Conservation (phyloP, 2,113 vertebrate genomes). For the Philantomba maxwellii region DNA sequence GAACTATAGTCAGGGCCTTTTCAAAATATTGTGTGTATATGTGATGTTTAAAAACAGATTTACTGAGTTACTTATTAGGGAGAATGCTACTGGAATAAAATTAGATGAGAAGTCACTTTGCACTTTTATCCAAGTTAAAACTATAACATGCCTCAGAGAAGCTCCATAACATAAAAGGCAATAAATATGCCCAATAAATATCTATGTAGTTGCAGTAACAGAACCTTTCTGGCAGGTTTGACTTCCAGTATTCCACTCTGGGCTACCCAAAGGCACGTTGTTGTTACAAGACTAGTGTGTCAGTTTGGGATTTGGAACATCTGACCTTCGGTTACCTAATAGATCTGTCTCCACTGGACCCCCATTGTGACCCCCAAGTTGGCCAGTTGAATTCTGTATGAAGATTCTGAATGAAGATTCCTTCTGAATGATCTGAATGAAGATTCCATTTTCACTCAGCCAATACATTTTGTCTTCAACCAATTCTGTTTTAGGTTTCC, state of each 20-base stretch:
- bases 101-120: background rate
- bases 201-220: background rate
- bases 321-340: background rate
- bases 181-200: background rate
- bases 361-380: background rate
- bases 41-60: background rate
- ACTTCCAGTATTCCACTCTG: background rate
- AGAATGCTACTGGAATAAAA: background rate
- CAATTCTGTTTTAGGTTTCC: background rate
- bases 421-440: no score
- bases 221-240: background rate
- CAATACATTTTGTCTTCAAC: background rate
- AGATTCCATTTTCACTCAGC: background rate
- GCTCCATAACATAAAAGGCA: background rate
- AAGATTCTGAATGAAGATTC: no score
- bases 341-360: fast-evolving
- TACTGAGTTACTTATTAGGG: background rate
- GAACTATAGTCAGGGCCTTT: background rate
- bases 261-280: background rate
- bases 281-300: background rate
- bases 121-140: background rate
- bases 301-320: background rate
- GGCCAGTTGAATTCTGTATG: background rate
- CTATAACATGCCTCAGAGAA: background rate
- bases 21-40: background rate